Conservation (phyloP, 2,888 invertebrate species). For the Agonopterix alstromeriana region DNA sequence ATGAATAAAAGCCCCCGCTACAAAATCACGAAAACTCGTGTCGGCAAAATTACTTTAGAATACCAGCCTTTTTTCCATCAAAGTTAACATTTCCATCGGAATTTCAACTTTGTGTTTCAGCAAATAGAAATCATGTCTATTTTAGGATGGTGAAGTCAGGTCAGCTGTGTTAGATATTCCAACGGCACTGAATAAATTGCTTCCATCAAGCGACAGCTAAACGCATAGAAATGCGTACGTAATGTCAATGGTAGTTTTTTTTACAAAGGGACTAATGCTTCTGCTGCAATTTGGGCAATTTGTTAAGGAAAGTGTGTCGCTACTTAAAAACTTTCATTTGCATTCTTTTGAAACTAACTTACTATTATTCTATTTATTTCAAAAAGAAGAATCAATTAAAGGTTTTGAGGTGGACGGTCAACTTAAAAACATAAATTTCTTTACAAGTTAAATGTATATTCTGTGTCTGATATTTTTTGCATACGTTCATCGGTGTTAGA, state of each 20-base stretch:
- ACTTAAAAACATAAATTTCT: too few relatives aligned
- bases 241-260: conserved; percentile 37
- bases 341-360: conserved; percentile 8
- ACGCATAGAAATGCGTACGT: conserved; percentile 44
- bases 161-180: conserved; percentile 16
- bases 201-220: conserved; percentile 41
- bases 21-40: conserved; percentile 64
- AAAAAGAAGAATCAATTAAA: too few relatives aligned
- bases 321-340: conserved; percentile 18
- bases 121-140: background rate
- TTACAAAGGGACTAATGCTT: conserved; percentile 37
- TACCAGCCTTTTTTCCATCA: conserved; percentile 9
- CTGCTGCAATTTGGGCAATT: conserved; percentile 31
- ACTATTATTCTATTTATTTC: too few relatives aligned
- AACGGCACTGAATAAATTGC: conserved; percentile 42
- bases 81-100: conserved; percentile 7
- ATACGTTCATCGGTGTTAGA: too few relatives aligned
- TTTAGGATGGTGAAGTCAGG: conserved; percentile 4
- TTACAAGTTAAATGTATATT: too few relatives aligned
- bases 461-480: too few relatives aligned
- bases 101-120: conserved; percentile 15
- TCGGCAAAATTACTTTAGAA: conserved; percentile 45
- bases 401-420: too few relatives aligned
- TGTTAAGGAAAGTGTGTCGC: conserved; percentile 22
- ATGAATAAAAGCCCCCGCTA: conserved; percentile 40